Evolutionary conservation across 1,140 invertebrate genomes (phyloP), one percentile per base, ranked within the genome.

Genomic region (Hermetia illucens): DNA sequence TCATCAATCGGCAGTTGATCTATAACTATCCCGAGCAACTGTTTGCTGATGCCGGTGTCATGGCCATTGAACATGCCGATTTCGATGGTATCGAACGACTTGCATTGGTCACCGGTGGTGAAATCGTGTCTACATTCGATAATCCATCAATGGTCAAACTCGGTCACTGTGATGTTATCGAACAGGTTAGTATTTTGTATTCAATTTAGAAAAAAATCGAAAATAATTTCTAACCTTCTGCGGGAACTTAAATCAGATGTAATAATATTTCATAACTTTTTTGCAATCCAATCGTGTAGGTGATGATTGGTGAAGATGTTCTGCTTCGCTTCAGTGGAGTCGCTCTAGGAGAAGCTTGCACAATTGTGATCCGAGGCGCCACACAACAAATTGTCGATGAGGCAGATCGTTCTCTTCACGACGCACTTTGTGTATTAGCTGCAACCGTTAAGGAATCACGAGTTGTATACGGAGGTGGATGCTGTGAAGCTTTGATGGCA

Each of bases 21-120:
- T 99, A 99, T 68, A 99, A 99, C 63, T 99, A 99, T 60, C 96
- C 96, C 2, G 96, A 99, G 62, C 96, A 99, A 66, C 64, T 99
- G 37, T 99, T 99, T 65, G 90, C 95, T 36, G 96, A 99, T 73
- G 85, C 89, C 43, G 85, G 87, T 40, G 75, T 99, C 1, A 98
- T 99, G 95, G 93, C 95, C 1, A 99, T 99, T 57, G 96, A 99
- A 59, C 96, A 99, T 66, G 95, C 96, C 8, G 96, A 99, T 62
- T 99, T 99, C 63, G 94, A 98, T 67, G 96, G 96, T 32, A 95
- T 99, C 54, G 95, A 99, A 62, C 72, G 94, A 45, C 66, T 98
- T 15, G 92, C 93, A 25, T 72, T 98, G 5, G 96, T 98, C 2
- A 95, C 93, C 49, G 94, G 92, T 41, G 94, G 91, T 40, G 96